These are phyloP conservation scores for Montipora capricornis DNA, from an alignment of 64 coral and sea anemone species.

Conservation along the genomic window DNA sequence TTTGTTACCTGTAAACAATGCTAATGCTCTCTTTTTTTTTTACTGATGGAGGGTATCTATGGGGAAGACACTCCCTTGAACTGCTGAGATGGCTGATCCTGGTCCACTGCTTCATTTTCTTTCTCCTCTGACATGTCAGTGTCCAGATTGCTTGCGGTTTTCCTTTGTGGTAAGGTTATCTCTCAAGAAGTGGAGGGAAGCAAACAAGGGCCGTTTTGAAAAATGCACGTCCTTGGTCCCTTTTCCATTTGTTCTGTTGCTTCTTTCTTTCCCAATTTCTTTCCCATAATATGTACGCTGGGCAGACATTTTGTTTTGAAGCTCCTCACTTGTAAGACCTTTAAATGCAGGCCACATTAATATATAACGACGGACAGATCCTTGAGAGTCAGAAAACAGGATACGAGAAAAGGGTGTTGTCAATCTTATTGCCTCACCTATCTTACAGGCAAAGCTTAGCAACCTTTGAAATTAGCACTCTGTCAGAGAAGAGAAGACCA, in stretches of 20 bases:
- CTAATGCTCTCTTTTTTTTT: slow-evolving; percentile 3
- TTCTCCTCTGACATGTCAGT: not conserved
- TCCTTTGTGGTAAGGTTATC: slow-evolving; percentile 62
- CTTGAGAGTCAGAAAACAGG: not conserved
- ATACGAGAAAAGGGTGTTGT: too few relatives aligned
- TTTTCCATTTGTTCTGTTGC: slow-evolving; percentile 42
- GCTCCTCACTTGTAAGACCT: slow-evolving; percentile 61
- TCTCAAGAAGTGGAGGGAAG: slow-evolving; percentile 72
- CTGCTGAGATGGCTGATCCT: not conserved
- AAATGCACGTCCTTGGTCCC: slow-evolving; percentile 70
- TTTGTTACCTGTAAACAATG: slow-evolving; percentile 46
- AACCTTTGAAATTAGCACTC: too few relatives aligned
- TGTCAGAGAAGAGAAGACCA: too few relatives aligned
- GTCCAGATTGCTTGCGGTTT: slow-evolving; percentile 5
- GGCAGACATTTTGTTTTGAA: slow-evolving; percentile 63
- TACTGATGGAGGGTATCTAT: not conserved
- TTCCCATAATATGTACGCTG: slow-evolving; percentile 77
- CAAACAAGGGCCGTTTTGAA: slow-evolving; percentile 78
- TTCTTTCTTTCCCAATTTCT: slow-evolving; percentile 82
- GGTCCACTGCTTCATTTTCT: slow-evolving; percentile 10
- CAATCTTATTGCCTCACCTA: too few relatives aligned
- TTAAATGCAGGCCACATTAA: not conserved
- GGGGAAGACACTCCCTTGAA: not conserved
- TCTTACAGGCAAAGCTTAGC: too few relatives aligned
- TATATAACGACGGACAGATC: not conserved